Evolutionary conservation across 2,113 vertebrate species (phyloP).

Genomic region (Glareola pratincola): DNA sequence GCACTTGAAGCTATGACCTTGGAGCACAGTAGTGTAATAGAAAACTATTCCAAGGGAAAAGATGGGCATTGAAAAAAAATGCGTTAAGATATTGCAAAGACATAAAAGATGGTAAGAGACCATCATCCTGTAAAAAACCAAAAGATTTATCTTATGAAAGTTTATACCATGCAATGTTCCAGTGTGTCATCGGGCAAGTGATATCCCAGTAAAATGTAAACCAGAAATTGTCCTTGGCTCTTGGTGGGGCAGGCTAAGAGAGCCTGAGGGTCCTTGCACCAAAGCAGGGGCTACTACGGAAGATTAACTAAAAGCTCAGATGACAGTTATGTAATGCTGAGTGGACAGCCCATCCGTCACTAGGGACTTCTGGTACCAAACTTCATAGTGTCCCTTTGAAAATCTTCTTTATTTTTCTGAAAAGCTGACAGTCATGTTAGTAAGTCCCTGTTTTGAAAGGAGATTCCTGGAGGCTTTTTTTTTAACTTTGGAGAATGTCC

Average conservation of each 20-base stretch:
- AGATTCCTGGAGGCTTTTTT: neutral
- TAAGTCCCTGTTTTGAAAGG: neutral
- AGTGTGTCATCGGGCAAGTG: neutral
- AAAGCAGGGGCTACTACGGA: neutral
- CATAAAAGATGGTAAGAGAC: neutral
- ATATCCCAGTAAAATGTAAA: neutral
- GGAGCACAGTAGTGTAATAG: neutral
- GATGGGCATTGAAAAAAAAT: neutral
- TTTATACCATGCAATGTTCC: neutral
- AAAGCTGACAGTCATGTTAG: neutral
- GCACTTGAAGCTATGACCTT: neutral
- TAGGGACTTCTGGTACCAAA: neutral
- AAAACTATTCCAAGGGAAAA: neutral
- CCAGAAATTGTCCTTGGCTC: neutral
- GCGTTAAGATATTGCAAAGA: neutral
- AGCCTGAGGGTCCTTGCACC: neutral
- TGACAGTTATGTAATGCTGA: neutral
- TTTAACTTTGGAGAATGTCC: neutral
- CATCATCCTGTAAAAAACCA: neutral
- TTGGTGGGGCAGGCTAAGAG: neutral
- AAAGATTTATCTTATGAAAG: neutral
- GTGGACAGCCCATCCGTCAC: neutral
- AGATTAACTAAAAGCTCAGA: neutral
- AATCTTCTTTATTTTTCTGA: neutral
- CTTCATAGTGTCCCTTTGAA: neutral